Base-by-base conservation (phyloP, 1,140 invertebrate genomes). In the Drosophila tropicalis region DNA sequence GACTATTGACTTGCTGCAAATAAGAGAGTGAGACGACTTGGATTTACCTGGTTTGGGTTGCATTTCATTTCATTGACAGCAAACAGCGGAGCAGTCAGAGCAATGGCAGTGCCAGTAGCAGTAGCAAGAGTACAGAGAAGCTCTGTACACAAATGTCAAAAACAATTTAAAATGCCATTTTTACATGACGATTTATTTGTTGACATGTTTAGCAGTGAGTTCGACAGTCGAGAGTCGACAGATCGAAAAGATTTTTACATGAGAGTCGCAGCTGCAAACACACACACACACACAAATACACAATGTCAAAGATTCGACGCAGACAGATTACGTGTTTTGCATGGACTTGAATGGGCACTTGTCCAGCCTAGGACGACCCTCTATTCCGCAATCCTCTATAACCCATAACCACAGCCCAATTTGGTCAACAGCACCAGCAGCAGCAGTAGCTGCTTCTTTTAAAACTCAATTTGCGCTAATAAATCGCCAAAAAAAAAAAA, bases 121-220 rank as follows among this genome's bases (percentile, higher is more conserved):
- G 29, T 29, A 29, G 6, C 15, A 9, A 47, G 7, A 22, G 44
- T 51, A 36, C 34, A 36, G 34, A 36, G 34, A 36, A 51, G 9
- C 44, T 22, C 83, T 71, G 79, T 68, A 77, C 77, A 73, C 80
- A 81, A 89, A 87, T 74, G 84, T 89, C 84, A 89, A 67, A 84
- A 89, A 84, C 84, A 75, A 89, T 89, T 89, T 89, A 89, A 90
- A 89, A 89, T 89, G 81, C 84, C 81, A 89, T 89, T 84, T 89
- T 89, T 89, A 89, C 84, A 89, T 89, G 84, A 89, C 85, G 84
- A 89, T 89, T 89, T 89, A 89, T 89, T 89, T 89, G 84, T 89
- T 89, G 84, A 89, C 84, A 89, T 80, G 73, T 87, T 81, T 76
- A 32, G 62, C 63, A 67, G 69, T 72, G 66, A 54, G 58, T 67